Base-by-base conservation (phyloP, 2,113 vertebrate species). In the Pangasianodon gigas region DNA sequence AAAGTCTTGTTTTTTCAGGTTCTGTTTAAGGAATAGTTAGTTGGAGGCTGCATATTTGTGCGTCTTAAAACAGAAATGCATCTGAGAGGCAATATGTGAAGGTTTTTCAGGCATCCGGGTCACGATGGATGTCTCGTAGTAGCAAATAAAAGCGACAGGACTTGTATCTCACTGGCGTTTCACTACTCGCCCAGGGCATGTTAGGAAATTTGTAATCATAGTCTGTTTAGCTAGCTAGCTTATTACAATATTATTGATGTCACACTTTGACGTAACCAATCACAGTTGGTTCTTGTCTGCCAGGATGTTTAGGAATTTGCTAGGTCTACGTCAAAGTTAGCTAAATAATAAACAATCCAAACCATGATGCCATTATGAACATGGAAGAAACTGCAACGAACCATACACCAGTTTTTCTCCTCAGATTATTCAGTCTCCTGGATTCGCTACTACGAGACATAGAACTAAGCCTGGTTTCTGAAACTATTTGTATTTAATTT, bases 401-500 rank as follows among this genome's bases (percentile, higher is more conserved):
- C 18, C 74, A 13, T 44, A 46, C 8, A 46, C 18, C 74, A 48
- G 37, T 77, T 48, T 1, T 48, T 5, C 21, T 2, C 2, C 44
- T 46, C 7, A 48, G 11, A 16, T 32, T 1, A 52, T 52, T 24
- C 24, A 29, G 26, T 80, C 79, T 54, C 29, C 51, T 82, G 29
- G 58, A 84, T 62, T 62, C 13, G 56, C 56, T 60, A 62, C 82
- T 58, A 58, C 8, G 32, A 84, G 82, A 84, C 48, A 19, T 6
- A 60, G 92, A 92, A 92, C 92, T 94, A 94, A 93, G 93, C 93
- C 94, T 90, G 65, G 91, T 95, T 90, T 94, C 93, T 91, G 91
- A 87, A 92, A 94, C 87, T 58, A 92, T 96, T 90, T 92, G 2
- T 93, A 91, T 94, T 93, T 94, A 89, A 91, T 89, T 92, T 95